Percentiles rank a stretch among this genome's conserved stretches.
Evolutionary conservation across 1,140 invertebrate species (phyloP).

Genomic region (Drosophila jambulina): DNA sequence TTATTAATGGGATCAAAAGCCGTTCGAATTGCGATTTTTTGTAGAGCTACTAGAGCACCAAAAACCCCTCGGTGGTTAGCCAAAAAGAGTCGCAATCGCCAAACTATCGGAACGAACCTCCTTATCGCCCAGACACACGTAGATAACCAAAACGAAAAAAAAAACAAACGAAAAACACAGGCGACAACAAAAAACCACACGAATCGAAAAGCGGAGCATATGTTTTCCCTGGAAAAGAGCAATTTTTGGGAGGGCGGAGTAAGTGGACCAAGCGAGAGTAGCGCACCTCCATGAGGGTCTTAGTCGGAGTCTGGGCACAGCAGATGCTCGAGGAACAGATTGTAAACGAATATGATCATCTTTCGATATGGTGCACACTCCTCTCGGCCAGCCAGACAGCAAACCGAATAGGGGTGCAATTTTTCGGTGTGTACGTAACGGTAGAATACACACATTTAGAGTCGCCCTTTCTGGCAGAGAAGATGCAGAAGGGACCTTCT

Average conservation of each 20-base stretch:
- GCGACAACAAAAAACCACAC: conserved; percentile 32
- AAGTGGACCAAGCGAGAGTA: conserved; percentile 30
- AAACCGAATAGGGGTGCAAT: conserved; percentile 72
- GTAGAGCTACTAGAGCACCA: conserved; percentile 3
- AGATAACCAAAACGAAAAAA: conserved; percentile 49
- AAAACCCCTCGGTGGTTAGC: conserved; percentile 19
- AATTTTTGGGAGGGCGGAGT: conserved; percentile 43
- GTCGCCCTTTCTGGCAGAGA: conserved; percentile 29
- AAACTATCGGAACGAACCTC: conserved; percentile 36
- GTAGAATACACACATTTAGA: conserved; percentile 69
- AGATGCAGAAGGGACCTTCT: conserved; percentile 58
- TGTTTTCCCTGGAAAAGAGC: conserved; percentile 73
- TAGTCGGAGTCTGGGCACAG: conserved; percentile 52
- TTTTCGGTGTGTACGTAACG: conserved; percentile 77
- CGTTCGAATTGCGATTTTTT: neutral
- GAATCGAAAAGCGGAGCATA: conserved; percentile 65
- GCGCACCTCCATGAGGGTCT: conserved; percentile 8
- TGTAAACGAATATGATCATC: conserved; percentile 82
- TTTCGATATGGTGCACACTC: conserved; percentile 79
- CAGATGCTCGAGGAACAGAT: conserved; percentile 78
- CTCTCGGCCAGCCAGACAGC: conserved; percentile 53
- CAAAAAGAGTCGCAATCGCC: conserved; percentile 37
- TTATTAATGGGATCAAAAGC: conserved; percentile 1
- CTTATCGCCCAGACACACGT: conserved; percentile 60
- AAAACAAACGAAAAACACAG: conserved; percentile 31